Evolutionary conservation across 2,113 vertebrate species (phyloP).

Genomic region (Atractosteus spatula): DNA sequence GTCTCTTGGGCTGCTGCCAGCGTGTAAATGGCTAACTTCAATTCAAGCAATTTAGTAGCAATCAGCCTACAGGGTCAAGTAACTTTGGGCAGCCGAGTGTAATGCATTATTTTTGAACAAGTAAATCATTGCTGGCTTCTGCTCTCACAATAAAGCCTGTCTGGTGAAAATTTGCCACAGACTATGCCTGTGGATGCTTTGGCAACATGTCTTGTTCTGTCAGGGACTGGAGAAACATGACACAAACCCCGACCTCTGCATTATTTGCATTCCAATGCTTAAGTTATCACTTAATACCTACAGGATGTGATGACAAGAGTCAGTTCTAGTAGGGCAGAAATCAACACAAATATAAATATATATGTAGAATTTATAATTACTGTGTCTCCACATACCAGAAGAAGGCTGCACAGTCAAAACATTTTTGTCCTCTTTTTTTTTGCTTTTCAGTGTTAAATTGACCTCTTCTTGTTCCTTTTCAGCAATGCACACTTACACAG

Average conservation of each 20-base stretch:
- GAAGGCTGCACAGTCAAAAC: too few species aligned
- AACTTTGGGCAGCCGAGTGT: slow-evolving; percentile 40
- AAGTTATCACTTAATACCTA: slow-evolving; percentile 55
- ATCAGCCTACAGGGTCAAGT: slow-evolving; percentile 48
- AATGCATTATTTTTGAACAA: slow-evolving; percentile 43
- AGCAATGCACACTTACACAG: too few species aligned
- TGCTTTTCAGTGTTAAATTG: too few species aligned
- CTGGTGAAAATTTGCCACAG: slow-evolving; percentile 45
- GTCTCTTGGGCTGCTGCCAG: slow-evolving; percentile 51
- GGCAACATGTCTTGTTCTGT: slow-evolving; percentile 43
- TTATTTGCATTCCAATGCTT: slow-evolving; percentile 65
- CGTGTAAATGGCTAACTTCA: slow-evolving; percentile 57
- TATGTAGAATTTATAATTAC: too few species aligned
- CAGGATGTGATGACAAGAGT: slow-evolving; percentile 55
- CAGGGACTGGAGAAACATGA: slow-evolving; percentile 46
- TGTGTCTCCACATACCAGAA: too few species aligned
- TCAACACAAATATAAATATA: too few species aligned
- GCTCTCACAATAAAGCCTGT: slow-evolving; percentile 44
- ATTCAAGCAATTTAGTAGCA: slow-evolving; percentile 48
- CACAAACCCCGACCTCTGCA: slow-evolving; percentile 58
- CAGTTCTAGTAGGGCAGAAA: slow-evolving; percentile 65
- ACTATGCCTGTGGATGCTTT: slow-evolving; percentile 48
- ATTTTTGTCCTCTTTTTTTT: too few species aligned
- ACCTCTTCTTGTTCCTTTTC: too few species aligned
- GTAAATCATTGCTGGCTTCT: slow-evolving; percentile 45